Evolutionary conservation across 2,113 vertebrate genomes (phyloP).

Genomic region (Polyodon spathula): DNA sequence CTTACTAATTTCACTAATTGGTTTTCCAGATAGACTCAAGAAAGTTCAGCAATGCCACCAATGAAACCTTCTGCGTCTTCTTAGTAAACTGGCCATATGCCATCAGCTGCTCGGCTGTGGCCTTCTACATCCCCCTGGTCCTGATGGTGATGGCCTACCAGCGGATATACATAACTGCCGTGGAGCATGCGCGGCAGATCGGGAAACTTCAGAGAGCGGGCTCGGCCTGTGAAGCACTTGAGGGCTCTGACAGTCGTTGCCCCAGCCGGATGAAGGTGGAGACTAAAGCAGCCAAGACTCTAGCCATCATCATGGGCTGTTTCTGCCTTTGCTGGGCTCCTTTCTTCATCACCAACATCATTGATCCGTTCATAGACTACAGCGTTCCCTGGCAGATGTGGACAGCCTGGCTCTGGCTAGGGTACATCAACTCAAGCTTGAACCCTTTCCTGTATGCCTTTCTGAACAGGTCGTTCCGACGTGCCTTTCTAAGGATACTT

Average conservation of each 20-base stretch:
- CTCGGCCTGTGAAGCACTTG: constrained; percentile 38
- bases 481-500: constrained; percentile 61
- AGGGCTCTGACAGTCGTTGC: constrained; percentile 23
- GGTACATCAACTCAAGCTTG: constrained; percentile 65
- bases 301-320: constrained; percentile 66
- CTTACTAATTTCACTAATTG: background rate
- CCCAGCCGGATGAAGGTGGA: constrained; percentile 59
- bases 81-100: constrained; percentile 64
- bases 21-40: constrained; percentile 49
- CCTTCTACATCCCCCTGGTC: constrained; percentile 59
- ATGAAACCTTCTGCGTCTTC: constrained; percentile 62
- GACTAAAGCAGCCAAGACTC: constrained; percentile 64
- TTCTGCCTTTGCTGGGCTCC: constrained; percentile 68
- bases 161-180: constrained; percentile 63
- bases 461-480: constrained; percentile 62
- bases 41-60: constrained; percentile 28
- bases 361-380: constrained; percentile 67
- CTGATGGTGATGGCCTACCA: constrained; percentile 66
- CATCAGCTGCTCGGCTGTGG: constrained; percentile 60
- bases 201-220: constrained; percentile 57
- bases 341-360: constrained; percentile 62
- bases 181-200: constrained; percentile 59
- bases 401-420: constrained; percentile 67
- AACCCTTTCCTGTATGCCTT: constrained; percentile 69
- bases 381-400: constrained; percentile 65